A percentile compares a stretch with the other conserved stretches of the same genome.
phyloP scores from a whole-genome alignment of 2,797 vertebrate species.

The Salmo trutta region DNA sequence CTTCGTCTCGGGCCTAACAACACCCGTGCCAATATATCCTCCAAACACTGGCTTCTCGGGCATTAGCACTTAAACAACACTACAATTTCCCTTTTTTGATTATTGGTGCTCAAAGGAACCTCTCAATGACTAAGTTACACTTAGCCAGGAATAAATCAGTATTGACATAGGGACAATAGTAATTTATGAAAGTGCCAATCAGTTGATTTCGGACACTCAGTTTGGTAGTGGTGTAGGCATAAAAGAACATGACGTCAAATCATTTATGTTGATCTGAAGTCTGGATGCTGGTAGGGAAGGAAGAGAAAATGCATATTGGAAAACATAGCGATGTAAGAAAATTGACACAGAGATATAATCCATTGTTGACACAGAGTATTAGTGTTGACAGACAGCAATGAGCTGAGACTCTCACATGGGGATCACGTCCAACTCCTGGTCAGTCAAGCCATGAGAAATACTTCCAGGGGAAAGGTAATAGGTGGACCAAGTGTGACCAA shows the following conservation, averaged over 20 bases:
- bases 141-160: not conserved
- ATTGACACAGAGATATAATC: not conserved
- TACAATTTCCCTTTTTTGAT: not conserved
- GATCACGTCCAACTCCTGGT: not conserved
- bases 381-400: not conserved
- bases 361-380: not conserved
- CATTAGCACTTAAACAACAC: not conserved
- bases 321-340: constrained; percentile 16
- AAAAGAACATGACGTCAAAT: constrained; percentile 28
- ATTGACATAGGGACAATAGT: not conserved
- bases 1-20: too few relatives aligned
- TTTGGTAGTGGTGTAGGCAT: constrained; percentile 26
- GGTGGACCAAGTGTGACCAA: not conserved
- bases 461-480: not conserved
- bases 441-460: not conserved
- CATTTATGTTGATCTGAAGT: constrained; percentile 39
- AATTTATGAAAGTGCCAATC: not conserved
- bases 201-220: constrained; percentile 1
- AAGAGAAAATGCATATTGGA: constrained; percentile 13
- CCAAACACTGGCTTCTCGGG: too few relatives aligned
- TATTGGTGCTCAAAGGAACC: not conserved
- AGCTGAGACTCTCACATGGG: not conserved
- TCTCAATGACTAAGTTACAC: not conserved
- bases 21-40: too few relatives aligned
- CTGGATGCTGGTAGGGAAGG: constrained; percentile 23